Conservation (phyloP, 2,113 vertebrate genomes). For the Charina bottae region DNA sequence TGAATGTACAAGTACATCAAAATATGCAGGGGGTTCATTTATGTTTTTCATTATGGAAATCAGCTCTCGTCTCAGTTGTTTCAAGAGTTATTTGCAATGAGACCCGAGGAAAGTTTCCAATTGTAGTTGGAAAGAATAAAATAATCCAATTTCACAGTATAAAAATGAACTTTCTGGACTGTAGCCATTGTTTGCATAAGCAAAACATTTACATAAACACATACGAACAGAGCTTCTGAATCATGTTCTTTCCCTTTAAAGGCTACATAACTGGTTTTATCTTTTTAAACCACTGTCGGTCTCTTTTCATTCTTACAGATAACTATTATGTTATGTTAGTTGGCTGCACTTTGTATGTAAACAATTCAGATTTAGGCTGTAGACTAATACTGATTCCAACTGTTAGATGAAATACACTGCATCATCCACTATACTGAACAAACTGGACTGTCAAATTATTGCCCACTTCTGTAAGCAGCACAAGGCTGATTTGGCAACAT, state of each 20-base stretch:
- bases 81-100: not conserved
- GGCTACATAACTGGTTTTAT: not conserved
- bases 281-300: not conserved
- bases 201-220: not conserved
- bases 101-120: not conserved
- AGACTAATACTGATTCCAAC: not conserved
- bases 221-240: not conserved
- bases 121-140: not conserved
- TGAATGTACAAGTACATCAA: not conserved
- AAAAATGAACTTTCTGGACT: not conserved
- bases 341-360: not conserved
- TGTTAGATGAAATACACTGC: not conserved
- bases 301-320: not conserved
- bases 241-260: not conserved
- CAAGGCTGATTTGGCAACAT: not conserved
- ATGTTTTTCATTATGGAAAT: not conserved
- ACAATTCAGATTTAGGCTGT: not conserved
- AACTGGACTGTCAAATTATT: not conserved
- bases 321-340: not conserved
- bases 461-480: not conserved
- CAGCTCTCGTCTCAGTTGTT: not conserved
- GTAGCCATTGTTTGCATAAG: too few relatives aligned
- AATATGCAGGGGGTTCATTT: not conserved
- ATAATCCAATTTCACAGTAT: not conserved
- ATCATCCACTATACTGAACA: not conserved